Percentiles rank a stretch among this genome's conserved stretches.
Conservation (phyloP, 2,113 vertebrate species). For the Clarias magur region DNA sequence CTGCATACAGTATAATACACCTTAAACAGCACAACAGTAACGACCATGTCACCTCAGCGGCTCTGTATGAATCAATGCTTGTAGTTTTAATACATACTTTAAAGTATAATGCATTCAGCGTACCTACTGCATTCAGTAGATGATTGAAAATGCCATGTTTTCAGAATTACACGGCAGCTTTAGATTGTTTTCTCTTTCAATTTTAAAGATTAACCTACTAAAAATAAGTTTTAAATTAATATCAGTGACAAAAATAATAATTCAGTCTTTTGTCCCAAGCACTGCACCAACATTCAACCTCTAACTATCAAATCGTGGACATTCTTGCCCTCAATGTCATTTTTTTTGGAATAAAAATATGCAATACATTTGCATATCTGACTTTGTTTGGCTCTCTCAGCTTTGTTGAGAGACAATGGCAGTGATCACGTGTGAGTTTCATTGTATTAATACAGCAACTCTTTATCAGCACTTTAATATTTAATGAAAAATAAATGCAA, state of each 20-base stretch:
- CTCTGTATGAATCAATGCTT: not conserved
- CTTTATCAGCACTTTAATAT: constrained; percentile 20
- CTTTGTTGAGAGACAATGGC: constrained; percentile 3
- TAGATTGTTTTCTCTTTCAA: not conserved
- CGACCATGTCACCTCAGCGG: not conserved
- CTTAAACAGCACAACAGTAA: not conserved
- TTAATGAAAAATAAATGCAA: constrained; percentile 17
- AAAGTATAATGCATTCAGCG: not conserved
- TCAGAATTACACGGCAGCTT: not conserved
- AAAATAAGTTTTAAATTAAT: not conserved
- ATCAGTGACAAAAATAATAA: not conserved
- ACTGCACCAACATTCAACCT: not conserved
- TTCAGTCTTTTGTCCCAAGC: not conserved
- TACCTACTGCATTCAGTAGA: not conserved
- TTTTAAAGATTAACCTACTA: not conserved
- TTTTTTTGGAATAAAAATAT: not conserved
- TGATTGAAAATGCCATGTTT: not conserved
- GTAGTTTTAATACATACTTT: not conserved
- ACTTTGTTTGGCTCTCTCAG: not conserved
- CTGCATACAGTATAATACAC: not conserved
- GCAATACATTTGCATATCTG: not conserved
- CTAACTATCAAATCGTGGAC: not conserved
- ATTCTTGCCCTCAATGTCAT: not conserved
- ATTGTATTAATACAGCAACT: not conserved
- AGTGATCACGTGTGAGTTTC: not conserved